A percentile compares a stretch with the other conserved stretches of the same genome.
These are phyloP conservation scores for Tylochromis polylepis DNA, from an alignment of 2,113 vertebrate genomes.

Conservation along the genomic window DNA sequence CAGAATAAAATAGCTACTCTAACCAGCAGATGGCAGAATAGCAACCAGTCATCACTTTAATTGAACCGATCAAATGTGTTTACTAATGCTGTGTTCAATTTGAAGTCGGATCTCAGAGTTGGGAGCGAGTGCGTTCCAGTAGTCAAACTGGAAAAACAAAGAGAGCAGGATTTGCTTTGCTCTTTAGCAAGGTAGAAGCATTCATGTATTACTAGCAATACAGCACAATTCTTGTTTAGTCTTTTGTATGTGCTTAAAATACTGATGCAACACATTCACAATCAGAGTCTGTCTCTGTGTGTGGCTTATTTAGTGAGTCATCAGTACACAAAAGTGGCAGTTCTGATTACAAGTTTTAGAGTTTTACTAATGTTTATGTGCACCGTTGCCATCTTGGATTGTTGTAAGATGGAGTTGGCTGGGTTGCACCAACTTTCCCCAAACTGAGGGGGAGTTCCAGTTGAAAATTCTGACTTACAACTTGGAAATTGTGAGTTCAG, in stretches of 20 bases:
- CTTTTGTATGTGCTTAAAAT: neutral
- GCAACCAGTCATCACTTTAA: neutral
- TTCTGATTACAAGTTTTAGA: neutral
- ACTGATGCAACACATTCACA: neutral
- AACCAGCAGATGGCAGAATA: neutral
- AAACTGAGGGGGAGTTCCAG: neutral
- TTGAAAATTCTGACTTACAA: neutral
- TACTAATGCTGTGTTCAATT: fast-evolving
- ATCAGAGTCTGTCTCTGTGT: neutral
- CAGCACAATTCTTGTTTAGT: neutral
- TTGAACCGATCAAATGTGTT: neutral
- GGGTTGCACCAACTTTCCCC: neutral
- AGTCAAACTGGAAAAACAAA: too few relatives aligned
- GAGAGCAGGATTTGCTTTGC: neutral
- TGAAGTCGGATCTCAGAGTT: neutral
- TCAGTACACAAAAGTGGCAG: neutral
- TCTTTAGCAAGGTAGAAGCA: neutral
- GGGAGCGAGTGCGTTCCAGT: too few relatives aligned
- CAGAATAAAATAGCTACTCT: neutral
- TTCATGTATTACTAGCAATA: neutral
- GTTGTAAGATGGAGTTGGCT: neutral
- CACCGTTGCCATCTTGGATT: neutral
- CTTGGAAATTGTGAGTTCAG: neutral
- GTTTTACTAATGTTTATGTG: neutral
- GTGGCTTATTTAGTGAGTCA: neutral